Evolutionary conservation across 2,888 invertebrate genomes (phyloP).

Genomic region (Dorcus parallelipipedus): DNA sequence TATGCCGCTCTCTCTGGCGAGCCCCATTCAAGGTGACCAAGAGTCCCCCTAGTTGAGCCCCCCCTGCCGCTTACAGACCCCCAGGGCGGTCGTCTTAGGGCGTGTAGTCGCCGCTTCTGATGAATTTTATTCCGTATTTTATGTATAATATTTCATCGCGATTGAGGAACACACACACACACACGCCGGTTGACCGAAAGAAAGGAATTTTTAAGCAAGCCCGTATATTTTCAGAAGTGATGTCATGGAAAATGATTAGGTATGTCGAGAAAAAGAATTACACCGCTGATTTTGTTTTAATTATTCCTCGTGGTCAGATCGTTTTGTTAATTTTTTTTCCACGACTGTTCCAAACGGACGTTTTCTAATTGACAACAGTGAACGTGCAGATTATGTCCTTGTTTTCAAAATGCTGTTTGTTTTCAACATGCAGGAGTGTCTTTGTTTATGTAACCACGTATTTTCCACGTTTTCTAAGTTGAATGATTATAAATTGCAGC

Average conservation of each 20-base stretch:
- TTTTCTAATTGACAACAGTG: not conserved
- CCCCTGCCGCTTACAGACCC: conserved; percentile 12
- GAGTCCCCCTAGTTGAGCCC: conserved; percentile 12
- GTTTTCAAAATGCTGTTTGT: too few species aligned
- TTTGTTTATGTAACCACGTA: too few species aligned
- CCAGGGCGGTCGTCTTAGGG: conserved; percentile 16
- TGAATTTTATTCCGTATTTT: conserved; percentile 2
- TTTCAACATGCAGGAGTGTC: too few species aligned
- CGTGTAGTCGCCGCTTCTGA: conserved; percentile 9
- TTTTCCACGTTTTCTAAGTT: too few species aligned
- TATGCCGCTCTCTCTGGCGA: conserved; percentile 27
- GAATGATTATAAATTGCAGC: too few species aligned
- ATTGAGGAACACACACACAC: not conserved
- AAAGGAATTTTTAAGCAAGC: not conserved
- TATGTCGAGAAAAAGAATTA: too few species aligned
- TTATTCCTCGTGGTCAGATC: too few species aligned
- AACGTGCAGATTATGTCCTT: too few species aligned
- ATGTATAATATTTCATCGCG: not conserved
- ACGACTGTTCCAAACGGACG: not conserved
- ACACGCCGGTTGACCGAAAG: not conserved
- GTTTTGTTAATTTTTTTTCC: too few species aligned
- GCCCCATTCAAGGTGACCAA: conserved; percentile 34
- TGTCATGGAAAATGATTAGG: too few species aligned
- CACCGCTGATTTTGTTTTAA: too few species aligned
- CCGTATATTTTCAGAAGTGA: too few species aligned